A percentile compares a stretch with the other conserved stretches of the same genome.
phyloP scores from a whole-genome alignment of 1,140 invertebrate genomes.

The Leptinotarsa defecta region DNA sequence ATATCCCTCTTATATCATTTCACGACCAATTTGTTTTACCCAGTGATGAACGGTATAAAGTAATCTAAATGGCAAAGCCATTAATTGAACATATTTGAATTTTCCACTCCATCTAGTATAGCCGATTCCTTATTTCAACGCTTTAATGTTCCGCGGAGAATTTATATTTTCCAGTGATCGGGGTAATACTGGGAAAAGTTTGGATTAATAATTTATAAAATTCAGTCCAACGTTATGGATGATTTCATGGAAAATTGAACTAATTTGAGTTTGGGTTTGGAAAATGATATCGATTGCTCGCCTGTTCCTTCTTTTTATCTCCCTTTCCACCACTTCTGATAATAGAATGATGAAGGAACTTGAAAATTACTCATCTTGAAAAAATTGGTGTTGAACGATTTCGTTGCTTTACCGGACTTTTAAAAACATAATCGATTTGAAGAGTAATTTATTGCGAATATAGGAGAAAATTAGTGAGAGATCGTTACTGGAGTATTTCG shows the following conservation, averaged over 20 bases:
- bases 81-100: conserved; percentile 29
- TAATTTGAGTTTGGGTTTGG: background rate
- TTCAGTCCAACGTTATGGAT: background rate
- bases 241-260: background rate
- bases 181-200: conserved; percentile 2
- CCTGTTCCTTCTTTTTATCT: too few relatives aligned
- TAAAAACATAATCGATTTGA: too few relatives aligned
- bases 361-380: too few relatives aligned
- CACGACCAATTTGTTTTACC: conserved; percentile 21
- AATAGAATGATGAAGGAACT: too few relatives aligned
- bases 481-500: too few relatives aligned
- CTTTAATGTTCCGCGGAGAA: conserved; percentile 21
- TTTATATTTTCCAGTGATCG: conserved; percentile 20
- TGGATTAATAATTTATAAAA: conserved; percentile 19
- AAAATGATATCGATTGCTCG: too few relatives aligned
- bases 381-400: too few relatives aligned
- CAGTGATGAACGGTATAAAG: conserved; percentile 11
- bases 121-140: conserved; percentile 26
- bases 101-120: conserved; percentile 25
- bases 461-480: too few relatives aligned
- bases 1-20: conserved; percentile 3
- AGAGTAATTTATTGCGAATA: too few relatives aligned
- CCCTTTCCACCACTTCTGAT: too few relatives aligned
- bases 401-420: too few relatives aligned
- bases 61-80: conserved; percentile 26